phyloP scores from a whole-genome alignment of 2,888 invertebrate genomes.

The Troglohyphantes excavatus region DNA sequence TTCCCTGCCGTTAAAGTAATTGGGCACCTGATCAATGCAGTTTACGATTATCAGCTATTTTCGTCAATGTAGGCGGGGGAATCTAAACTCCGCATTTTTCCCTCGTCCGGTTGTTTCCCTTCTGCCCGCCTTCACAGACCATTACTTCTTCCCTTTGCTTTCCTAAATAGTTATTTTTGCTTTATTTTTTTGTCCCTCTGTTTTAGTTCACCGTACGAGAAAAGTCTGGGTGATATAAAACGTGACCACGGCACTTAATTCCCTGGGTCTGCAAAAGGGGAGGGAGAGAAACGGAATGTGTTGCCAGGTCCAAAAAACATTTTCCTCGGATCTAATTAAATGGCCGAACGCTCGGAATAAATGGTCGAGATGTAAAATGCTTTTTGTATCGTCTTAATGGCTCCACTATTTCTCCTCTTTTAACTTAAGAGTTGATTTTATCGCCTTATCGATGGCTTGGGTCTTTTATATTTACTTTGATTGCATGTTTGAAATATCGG shows the following conservation, averaged over 20 bases:
- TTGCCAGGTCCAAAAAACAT: conserved; percentile 66
- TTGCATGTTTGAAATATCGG: too few relatives aligned
- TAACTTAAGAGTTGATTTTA: conserved; percentile 50
- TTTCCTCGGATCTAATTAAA: conserved; percentile 72
- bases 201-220: conserved; percentile 23
- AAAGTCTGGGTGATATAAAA: conserved; percentile 71
- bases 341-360: conserved; percentile 68
- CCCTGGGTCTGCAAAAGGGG: conserved; percentile 26
- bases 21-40: conserved; percentile 9
- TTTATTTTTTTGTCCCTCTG: conserved; percentile 14
- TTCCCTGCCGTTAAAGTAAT: too few relatives aligned
- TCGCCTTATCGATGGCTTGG: conserved; percentile 59
- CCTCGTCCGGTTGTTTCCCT: conserved; percentile 39
- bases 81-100: conserved; percentile 17
- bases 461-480: too few relatives aligned
- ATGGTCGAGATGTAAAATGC: conserved; percentile 72
- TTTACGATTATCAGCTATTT: conserved; percentile 7
- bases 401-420: conserved; percentile 30
- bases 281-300: conserved; percentile 40
- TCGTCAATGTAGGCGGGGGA: conserved; percentile 11
- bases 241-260: conserved; percentile 75
- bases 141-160: conserved; percentile 67
- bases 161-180: conserved; percentile 47
- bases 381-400: conserved; percentile 68
- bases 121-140: conserved; percentile 62